These are phyloP conservation scores for Mamestra configurata DNA, from an alignment of 1,140 invertebrate species.

Conservation along the genomic window DNA sequence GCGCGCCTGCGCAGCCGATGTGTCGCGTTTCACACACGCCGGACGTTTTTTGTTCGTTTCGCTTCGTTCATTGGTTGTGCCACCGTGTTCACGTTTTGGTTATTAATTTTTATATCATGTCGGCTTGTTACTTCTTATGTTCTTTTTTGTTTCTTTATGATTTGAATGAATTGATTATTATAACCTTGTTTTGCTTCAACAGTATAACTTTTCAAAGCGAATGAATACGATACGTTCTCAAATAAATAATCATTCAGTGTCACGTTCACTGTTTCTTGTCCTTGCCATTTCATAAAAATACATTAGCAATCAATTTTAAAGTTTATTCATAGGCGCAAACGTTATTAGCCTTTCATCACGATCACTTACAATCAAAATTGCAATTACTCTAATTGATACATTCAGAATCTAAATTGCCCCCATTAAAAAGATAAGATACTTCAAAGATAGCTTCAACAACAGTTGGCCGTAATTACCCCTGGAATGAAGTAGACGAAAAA, in stretches of 20 bases:
- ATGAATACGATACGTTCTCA: constrained; percentile 10
- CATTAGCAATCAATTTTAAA: constrained; percentile 4
- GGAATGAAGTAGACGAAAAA: background rate
- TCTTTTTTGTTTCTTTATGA: constrained; percentile 20
- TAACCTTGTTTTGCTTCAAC: constrained; percentile 1
- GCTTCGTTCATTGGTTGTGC: constrained; percentile 27
- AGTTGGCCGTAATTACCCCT: constrained; percentile 27
- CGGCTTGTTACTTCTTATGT: constrained; percentile 21
- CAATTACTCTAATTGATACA: constrained; percentile 23
- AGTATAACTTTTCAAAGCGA: background rate
- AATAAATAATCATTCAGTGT: constrained; percentile 6
- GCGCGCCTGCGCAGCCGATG: constrained; percentile 45
- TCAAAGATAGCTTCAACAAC: constrained; percentile 21
- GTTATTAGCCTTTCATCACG: background rate
- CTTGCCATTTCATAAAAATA: constrained; percentile 15
- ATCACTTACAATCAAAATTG: background rate
- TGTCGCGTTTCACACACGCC: constrained; percentile 43
- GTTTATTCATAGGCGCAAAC: background rate
- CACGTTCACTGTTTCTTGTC: constrained; percentile 24
- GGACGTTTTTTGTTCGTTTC: constrained; percentile 38
- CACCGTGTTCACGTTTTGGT: constrained; percentile 33
- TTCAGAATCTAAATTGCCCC: constrained; percentile 6
- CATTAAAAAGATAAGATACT: constrained; percentile 15
- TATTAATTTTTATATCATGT: constrained; percentile 46
- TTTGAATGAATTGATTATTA: constrained; percentile 18